Evolutionary conservation across 2,113 vertebrate species (phyloP).

Genomic region (Melanostigma gelatinosum): DNA sequence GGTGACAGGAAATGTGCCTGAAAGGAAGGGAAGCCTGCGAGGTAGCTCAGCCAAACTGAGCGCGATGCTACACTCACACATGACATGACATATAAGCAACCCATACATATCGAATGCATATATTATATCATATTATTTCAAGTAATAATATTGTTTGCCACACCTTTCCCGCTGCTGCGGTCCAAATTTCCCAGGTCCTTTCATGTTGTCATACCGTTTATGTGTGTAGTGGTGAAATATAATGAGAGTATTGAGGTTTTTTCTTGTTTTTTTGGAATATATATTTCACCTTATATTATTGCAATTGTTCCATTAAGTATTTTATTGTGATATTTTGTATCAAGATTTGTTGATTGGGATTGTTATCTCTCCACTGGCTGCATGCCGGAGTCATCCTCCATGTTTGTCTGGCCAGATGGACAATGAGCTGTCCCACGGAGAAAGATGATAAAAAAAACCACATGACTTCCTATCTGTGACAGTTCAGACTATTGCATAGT

Average conservation of each 20-base stretch:
- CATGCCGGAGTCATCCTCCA: conserved; percentile 1
- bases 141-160: neutral
- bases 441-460: conserved; percentile 37
- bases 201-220: neutral
- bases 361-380: conserved; percentile 5
- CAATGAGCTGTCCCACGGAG: conserved; percentile 30
- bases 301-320: neutral
- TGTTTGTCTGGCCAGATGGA: conserved; percentile 44
- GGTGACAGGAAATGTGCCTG: conserved; percentile 42
- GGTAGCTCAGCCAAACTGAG: neutral
- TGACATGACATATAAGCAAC: neutral
- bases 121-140: neutral
- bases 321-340: neutral
- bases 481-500: conserved; percentile 10
- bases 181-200: neutral
- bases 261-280: neutral
- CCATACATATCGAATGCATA: neutral
- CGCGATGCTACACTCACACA: neutral
- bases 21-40: conserved; percentile 13
- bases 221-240: neutral
- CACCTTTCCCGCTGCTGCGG: neutral
- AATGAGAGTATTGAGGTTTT: neutral
- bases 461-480: conserved; percentile 37
- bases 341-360: neutral
- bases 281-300: neutral